Percentiles rank a stretch among this genome's conserved stretches.
These are phyloP conservation scores for Pipa parva DNA, from an alignment of 2,113 vertebrate species.

Conservation along the genomic window DNA sequence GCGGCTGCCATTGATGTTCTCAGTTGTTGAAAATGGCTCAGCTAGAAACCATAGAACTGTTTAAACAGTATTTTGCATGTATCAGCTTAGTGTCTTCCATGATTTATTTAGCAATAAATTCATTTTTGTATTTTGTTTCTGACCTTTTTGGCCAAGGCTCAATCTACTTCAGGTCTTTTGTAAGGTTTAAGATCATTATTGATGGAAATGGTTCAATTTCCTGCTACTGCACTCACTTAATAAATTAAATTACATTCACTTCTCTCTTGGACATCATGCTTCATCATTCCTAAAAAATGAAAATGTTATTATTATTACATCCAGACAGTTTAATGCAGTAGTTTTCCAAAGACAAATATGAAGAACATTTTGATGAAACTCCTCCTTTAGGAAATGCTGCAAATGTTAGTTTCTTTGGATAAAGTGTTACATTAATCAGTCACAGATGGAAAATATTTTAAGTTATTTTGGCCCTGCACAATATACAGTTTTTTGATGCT, in stretches of 20 bases:
- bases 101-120: too few species aligned
- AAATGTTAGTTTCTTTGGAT: neutral
- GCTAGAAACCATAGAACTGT: too few species aligned
- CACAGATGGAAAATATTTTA: slow-evolving; percentile 13
- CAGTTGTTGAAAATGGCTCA: too few species aligned
- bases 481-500: neutral
- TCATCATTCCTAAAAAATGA: neutral
- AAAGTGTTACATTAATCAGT: slow-evolving; percentile 16
- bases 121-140: too few species aligned
- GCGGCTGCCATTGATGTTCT: too few species aligned
- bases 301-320: slow-evolving; percentile 5
- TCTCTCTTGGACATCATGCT: slow-evolving; percentile 1
- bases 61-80: too few species aligned
- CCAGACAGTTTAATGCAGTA: slow-evolving; percentile 2
- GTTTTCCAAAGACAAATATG: slow-evolving; percentile 11
- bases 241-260: neutral
- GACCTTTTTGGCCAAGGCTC: too few species aligned
- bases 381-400: neutral
- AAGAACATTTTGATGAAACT: neutral
- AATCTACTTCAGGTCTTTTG: too few species aligned
- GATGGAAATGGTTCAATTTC: too few species aligned
- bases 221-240: neutral
- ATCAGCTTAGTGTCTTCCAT: too few species aligned
- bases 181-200: too few species aligned
- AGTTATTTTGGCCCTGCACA: neutral